phyloP scores from a whole-genome alignment of 2,113 vertebrate genomes.

The Scomber japonicus region DNA sequence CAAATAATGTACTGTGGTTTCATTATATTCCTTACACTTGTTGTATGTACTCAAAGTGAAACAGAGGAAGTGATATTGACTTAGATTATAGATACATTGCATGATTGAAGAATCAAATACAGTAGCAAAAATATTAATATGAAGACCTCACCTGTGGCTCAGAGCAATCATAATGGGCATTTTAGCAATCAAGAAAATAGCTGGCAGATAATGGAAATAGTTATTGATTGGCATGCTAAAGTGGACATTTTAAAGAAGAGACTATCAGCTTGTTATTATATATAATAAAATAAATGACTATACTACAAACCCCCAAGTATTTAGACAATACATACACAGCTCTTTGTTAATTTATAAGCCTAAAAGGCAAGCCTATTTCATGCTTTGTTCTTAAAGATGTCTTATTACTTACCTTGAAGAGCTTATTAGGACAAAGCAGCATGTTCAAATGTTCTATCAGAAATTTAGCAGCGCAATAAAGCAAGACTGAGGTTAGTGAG shows the following conservation, averaged over 20 bases:
- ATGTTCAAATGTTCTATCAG: slow-evolving; percentile 37
- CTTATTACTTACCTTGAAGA: not conserved
- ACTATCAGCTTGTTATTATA: not conserved
- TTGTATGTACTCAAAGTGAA: not conserved
- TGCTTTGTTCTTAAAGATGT: slow-evolving; percentile 6
- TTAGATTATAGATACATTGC: slow-evolving; percentile 3
- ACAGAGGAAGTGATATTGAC: slow-evolving; percentile 28
- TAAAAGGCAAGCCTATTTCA: not conserved
- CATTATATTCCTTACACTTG: not conserved
- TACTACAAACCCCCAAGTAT: not conserved
- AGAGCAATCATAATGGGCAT: no score
- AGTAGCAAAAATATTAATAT: no score
- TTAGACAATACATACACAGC: not conserved
- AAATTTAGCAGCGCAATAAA: slow-evolving; percentile 51
- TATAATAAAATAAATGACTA: not conserved
- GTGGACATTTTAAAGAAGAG: not conserved
- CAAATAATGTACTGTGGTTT: not conserved
- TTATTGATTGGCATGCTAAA: no score
- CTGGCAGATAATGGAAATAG: no score
- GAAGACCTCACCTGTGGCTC: no score
- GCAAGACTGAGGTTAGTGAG: slow-evolving; percentile 20
- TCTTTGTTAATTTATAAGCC: not conserved
- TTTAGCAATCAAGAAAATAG: no score
- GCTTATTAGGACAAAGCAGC: slow-evolving; percentile 4
- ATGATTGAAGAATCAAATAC: not conserved